Base-by-base conservation (phyloP, 1,140 invertebrate species). In the Drosophila pseudoananassae region DNA sequence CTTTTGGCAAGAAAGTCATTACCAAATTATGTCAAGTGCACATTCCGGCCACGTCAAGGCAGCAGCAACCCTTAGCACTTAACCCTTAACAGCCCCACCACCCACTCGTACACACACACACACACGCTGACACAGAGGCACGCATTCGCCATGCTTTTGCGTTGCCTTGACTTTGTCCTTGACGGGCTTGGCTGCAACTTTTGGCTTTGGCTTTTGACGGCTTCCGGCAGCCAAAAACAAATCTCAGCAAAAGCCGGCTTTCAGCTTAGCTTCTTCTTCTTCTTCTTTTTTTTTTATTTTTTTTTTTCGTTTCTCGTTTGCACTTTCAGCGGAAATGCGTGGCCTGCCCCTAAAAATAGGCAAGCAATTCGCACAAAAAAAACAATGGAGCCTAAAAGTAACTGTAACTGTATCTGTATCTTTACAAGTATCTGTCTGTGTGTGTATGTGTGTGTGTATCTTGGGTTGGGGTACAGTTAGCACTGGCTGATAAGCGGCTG, bases 111-210 rank as follows among this genome's bases (percentile, higher is more conserved):
- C 50, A 12, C 45, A 1, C 17, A 25, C 5, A 31, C 29, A 9
- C 9, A 14, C 7, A 40, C n/a, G n/a, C n/a, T n/a, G 25, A 5
- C 51, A 25, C 17, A n/a, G 45, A 25, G 17, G 15, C 33, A 20
- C 17, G 7, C 45, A 47, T 59, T n/a, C 65, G 23, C 12, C 45
- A 27, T 58, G 50, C 45, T 36, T 27, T 27, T 12, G 14, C 51
- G 29, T 20, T 53, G 73, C 73, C 73, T 76, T 76, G 73, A 76
- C 63, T 76, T 76, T 76, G 73, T 68, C 73, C 73, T 76, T 76
- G 73, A 76, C 61, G 58, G 61, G 61, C 72, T 55, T 47, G 59
- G 33, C 59, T 74, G 73, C 71, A 68, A 50, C 43, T 43, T 17
- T 43, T 43, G n/a, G 40, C 47, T 68, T 75, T 20, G 45, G 70